phyloP scores from a whole-genome alignment of 2,113 vertebrate genomes.

The Asarcornis scutulata region DNA sequence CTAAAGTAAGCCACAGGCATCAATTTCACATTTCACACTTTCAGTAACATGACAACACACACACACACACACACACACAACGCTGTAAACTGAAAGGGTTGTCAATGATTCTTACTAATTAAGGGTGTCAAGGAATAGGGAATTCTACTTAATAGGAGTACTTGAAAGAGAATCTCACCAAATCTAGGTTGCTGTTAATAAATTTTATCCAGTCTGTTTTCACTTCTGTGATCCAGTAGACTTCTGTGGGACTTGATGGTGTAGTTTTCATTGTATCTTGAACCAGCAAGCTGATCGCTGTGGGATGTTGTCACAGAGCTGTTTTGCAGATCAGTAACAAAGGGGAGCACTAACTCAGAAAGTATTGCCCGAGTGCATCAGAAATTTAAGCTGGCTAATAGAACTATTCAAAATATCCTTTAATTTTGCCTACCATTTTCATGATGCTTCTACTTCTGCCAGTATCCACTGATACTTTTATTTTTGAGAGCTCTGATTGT shows the following conservation, averaged over 20 bases:
- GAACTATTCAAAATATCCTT: not conserved
- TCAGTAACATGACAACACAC: not conserved
- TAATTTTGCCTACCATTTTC: constrained; percentile 11
- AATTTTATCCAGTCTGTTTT: not conserved
- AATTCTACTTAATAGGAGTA: not conserved
- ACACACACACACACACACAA: no score
- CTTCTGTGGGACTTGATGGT: not conserved
- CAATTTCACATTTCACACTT: not conserved
- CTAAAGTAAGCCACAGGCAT: not conserved
- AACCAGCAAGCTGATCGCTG: not conserved
- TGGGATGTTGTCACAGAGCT: not conserved
- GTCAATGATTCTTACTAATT: not conserved
- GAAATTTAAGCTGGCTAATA: not conserved
- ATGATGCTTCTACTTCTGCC: not conserved
- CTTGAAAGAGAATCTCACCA: not conserved
- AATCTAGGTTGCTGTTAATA: not conserved
- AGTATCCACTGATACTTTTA: not conserved
- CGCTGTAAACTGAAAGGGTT: not conserved
- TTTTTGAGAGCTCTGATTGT: constrained; percentile 41
- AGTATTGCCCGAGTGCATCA: not conserved
- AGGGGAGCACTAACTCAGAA: not conserved
- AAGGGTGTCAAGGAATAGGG: not conserved
- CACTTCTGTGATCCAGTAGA: not conserved
- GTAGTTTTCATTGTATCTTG: not conserved
- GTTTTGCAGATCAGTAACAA: not conserved